phyloP scores from a whole-genome alignment of 2,113 vertebrate genomes.

The Emydura subglobosa region DNA sequence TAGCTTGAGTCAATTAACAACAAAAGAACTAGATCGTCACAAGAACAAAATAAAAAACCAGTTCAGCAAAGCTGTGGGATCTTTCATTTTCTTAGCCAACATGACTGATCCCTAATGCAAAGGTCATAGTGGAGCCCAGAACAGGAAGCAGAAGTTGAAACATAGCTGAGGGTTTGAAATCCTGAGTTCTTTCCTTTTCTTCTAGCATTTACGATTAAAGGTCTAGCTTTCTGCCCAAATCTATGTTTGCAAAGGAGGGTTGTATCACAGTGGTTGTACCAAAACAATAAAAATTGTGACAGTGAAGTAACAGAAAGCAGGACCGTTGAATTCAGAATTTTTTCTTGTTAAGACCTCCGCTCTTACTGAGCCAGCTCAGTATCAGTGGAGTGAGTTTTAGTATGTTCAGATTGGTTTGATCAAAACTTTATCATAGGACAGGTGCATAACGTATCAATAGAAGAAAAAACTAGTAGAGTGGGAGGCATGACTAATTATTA shows the following conservation, averaged over 20 bases:
- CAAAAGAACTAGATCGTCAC: too few species aligned
- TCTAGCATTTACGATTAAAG: not conserved
- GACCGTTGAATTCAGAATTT: not conserved
- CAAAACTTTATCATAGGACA: not conserved
- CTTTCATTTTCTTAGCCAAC: too few species aligned
- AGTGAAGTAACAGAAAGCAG: not conserved
- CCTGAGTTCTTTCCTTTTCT: not conserved
- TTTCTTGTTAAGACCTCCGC: not conserved
- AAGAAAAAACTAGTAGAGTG: not conserved
- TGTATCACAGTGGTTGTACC: not conserved
- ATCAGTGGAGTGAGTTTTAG: not conserved
- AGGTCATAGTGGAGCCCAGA: too few species aligned
- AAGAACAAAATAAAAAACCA: not conserved
- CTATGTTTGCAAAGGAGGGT: not conserved
- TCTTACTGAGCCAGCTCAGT: not conserved
- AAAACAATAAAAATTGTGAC: not conserved
- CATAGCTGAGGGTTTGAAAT: too few species aligned
- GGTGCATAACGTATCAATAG: not conserved
- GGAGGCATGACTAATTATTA: not conserved
- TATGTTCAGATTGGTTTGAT: not conserved
- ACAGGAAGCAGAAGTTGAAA: too few species aligned
- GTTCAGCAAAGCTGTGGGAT: too few species aligned
- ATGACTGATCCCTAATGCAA: too few species aligned
- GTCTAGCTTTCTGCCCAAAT: not conserved
- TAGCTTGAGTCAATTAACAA: not conserved